Base-by-base conservation (phyloP, 2,797 vertebrate genomes). In the Schizopygopsis pylzovi region DNA sequence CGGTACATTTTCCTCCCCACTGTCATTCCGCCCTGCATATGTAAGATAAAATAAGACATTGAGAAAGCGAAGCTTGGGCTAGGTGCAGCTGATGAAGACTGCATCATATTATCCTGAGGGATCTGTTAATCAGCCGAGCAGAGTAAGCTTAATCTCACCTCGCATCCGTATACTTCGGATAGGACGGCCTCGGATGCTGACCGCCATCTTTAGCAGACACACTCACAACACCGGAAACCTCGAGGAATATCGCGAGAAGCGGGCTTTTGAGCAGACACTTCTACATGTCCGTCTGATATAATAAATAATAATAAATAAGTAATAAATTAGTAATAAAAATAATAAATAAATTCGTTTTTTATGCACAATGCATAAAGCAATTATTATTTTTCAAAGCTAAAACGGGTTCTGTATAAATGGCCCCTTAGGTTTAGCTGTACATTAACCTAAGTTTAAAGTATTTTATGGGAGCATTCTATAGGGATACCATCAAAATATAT, bases 161-260 rank as follows among this genome's bases (percentile, higher is more conserved):
- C 98, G 96, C 95, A 99, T 97, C 95, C 97, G 96, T 96, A 98
- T 96, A 96, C 98, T 98, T 95, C 98, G 97, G 90, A 98, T 95
- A 94, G 97, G 98, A 96, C 98, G 97, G 96, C 97, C 97, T 95
- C 98, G 98, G 96, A 98, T 97, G 93, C 96, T 97, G 95, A 96
- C 97, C 97, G 98, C 98, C 98, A 99, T 99, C 95, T 98, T 98
- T 96, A 95, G 96, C 79, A 95, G 95, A 95, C 95, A 94, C 96
- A 97, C 96, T 97, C 97, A 99, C 97, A 98, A 98, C 97, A 98
- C 97, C 98, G 98, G 97, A 99, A 99, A 97, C 97, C 96, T 97
- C 97, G 96, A 86, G 91, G 91, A 70, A 82, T 97, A 95, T 97
- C 98, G 98, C 98, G 98, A 98, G 96, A 97, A 75, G 70, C 2